phyloP scores from a whole-genome alignment of 2,113 vertebrate genomes.

The Leptosomus discolor region DNA sequence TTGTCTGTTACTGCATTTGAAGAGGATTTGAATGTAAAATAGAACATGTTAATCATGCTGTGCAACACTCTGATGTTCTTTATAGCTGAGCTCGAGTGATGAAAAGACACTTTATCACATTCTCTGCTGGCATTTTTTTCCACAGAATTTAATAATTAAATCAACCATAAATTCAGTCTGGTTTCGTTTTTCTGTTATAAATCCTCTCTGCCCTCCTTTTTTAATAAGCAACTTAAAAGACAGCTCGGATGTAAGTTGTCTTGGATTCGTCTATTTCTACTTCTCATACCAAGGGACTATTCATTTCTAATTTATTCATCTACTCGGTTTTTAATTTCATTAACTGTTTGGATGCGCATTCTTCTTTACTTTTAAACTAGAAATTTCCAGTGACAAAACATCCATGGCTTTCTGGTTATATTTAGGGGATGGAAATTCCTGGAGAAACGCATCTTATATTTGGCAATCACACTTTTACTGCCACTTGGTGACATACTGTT shows the following conservation, averaged over 20 bases:
- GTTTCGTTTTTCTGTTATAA: conserved; percentile 20
- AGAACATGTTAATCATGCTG: conserved; percentile 45
- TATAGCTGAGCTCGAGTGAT: background rate
- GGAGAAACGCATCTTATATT: background rate
- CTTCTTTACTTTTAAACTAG: background rate
- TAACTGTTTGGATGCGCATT: background rate
- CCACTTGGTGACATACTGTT: background rate
- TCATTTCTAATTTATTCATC: conserved; percentile 30
- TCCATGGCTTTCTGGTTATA: background rate
- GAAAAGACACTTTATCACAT: conserved; percentile 55
- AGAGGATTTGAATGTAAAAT: conserved; percentile 43
- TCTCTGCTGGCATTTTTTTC: conserved; percentile 14
- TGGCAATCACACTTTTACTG: background rate
- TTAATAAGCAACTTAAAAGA: conserved; percentile 33
- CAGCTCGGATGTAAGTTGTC: background rate
- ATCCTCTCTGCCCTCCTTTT: background rate
- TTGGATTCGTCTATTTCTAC: background rate
- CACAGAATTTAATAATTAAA: conserved; percentile 35
- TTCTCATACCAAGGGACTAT: conserved; percentile 6
- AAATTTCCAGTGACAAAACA: background rate
- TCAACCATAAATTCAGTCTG: background rate
- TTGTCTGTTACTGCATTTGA: background rate
- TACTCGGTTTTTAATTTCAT: conserved; percentile 31
- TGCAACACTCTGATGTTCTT: conserved; percentile 21
- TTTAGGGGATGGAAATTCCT: background rate